Evolutionary conservation across 2,113 vertebrate species (phyloP).

Genomic region (Cheilinus undulatus): DNA sequence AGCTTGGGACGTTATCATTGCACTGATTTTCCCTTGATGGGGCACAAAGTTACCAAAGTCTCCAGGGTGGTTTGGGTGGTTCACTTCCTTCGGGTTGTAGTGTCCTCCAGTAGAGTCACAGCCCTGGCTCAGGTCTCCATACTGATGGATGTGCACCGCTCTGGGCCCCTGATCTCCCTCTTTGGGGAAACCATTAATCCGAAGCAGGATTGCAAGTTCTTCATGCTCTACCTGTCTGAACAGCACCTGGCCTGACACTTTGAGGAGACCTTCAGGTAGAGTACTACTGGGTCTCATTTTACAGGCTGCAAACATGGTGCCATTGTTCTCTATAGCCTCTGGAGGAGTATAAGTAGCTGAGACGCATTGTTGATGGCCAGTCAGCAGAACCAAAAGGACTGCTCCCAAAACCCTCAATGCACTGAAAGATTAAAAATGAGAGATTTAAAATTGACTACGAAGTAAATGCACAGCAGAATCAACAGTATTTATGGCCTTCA

Average conservation of each 20-base stretch:
- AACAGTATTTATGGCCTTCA: background rate
- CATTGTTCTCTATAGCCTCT: constrained; percentile 61
- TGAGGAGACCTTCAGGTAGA: constrained; percentile 78
- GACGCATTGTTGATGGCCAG: constrained; percentile 29
- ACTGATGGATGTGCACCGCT: constrained; percentile 92
- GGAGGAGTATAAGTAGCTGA: constrained; percentile 58
- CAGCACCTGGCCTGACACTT: constrained; percentile 85
- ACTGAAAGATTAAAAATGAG: constrained; percentile 44
- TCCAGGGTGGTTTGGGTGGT: constrained; percentile 91
- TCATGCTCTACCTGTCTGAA: constrained; percentile 84
- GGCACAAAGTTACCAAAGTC: constrained; percentile 94
- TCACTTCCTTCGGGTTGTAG: constrained; percentile 86
- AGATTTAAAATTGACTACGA: no score
- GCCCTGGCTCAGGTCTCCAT: constrained; percentile 88
- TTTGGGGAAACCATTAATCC: constrained; percentile 84
- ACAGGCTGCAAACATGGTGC: constrained; percentile 83
- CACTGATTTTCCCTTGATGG: constrained; percentile 82
- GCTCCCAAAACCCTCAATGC: constrained; percentile 8
- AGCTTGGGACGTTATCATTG: constrained; percentile 71
- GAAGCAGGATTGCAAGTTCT: constrained; percentile 83
- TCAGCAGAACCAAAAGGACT: constrained; percentile 55
- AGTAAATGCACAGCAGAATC: no score
- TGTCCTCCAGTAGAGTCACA: constrained; percentile 90
- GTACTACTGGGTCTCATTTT: constrained; percentile 85
- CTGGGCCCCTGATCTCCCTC: constrained; percentile 51